These are phyloP conservation scores for Acanthosepion esculentum DNA, from an alignment of 2,888 invertebrate genomes.

Conservation along the genomic window DNA sequence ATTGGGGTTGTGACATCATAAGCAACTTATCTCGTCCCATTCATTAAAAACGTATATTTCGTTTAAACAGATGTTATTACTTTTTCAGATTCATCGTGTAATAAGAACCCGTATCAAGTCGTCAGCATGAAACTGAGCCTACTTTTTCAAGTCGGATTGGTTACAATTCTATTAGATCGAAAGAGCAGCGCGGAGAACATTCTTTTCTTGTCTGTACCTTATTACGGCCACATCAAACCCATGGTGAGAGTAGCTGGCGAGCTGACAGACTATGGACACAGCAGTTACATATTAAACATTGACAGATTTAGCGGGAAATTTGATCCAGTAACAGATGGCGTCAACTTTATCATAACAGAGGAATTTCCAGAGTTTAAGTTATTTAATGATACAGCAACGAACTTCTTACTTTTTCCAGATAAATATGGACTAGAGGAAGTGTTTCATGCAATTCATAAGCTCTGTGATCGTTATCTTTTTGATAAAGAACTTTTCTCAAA, in stretches of 20 bases:
- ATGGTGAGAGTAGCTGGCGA: neutral
- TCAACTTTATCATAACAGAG: neutral
- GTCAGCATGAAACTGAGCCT: too few species aligned
- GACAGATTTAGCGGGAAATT: neutral
- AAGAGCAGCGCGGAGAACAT: neutral
- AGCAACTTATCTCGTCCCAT: too few species aligned
- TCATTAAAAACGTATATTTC: too few species aligned
- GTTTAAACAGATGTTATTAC: too few species aligned
- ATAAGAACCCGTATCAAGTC: too few species aligned
- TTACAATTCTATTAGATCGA: too few species aligned
- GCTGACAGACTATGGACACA: neutral
- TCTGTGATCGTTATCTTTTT: neutral
- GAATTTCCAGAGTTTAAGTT: neutral
- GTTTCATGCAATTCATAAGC: neutral
- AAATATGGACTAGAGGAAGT: neutral
- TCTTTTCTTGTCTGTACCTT: neutral
- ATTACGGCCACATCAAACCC: neutral
- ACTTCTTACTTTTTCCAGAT: neutral
- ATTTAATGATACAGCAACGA: too few species aligned
- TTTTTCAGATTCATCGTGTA: too few species aligned
- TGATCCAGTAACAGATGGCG: neutral
- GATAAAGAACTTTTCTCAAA: neutral
- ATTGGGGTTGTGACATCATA: too few species aligned
- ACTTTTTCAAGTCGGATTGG: too few species aligned
- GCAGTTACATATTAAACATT: neutral